A percentile compares a stretch with the other conserved stretches of the same genome.
phyloP scores from a whole-genome alignment of 2,888 invertebrate genomes.

The Pteria penguin region DNA sequence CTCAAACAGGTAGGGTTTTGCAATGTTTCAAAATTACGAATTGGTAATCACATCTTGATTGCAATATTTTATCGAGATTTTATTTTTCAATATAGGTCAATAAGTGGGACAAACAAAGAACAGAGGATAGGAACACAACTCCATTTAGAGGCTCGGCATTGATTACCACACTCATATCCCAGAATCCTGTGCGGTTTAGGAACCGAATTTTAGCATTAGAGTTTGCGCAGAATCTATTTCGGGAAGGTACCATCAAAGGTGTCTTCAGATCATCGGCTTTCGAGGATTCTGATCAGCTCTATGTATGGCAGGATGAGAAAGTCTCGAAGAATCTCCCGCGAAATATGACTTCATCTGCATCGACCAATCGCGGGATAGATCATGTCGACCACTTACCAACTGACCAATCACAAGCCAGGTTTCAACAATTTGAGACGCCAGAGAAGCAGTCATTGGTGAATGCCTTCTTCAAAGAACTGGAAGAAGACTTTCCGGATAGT shows the following conservation, averaged over 20 bases:
- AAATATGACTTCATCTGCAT: conserved; percentile 57
- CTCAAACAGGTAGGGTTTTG: too few relatives aligned
- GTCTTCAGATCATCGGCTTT: conserved; percentile 69
- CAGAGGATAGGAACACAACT: conserved; percentile 5
- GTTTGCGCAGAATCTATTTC: conserved; percentile 72
- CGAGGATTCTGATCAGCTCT: conserved; percentile 75
- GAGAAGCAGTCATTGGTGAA: conserved; percentile 43
- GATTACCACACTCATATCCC: conserved; percentile 72
- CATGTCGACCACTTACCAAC: conserved; percentile 9
- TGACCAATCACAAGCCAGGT: conserved; percentile 22
- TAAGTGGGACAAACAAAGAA: not conserved
- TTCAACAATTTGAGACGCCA: conserved; percentile 17
- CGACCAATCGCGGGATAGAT: conserved; percentile 3
- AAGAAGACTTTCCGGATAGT: conserved; percentile 53
- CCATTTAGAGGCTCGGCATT: conserved; percentile 74
- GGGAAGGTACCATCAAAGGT: conserved; percentile 70
- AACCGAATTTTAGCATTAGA: conserved; percentile 66
- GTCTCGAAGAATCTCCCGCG: conserved; percentile 38
- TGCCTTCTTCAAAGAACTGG: conserved; percentile 60
- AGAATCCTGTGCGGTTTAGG: conserved; percentile 66
- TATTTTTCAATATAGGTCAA: not conserved
- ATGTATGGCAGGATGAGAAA: conserved; percentile 69
- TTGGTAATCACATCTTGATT: too few relatives aligned
- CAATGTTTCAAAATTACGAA: too few relatives aligned
- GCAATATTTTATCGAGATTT: too few relatives aligned